Evolutionary conservation across 2,888 invertebrate genomes (phyloP), one percentile per base, ranked within the genome.

Genomic region (Cephus runcator): DNA sequence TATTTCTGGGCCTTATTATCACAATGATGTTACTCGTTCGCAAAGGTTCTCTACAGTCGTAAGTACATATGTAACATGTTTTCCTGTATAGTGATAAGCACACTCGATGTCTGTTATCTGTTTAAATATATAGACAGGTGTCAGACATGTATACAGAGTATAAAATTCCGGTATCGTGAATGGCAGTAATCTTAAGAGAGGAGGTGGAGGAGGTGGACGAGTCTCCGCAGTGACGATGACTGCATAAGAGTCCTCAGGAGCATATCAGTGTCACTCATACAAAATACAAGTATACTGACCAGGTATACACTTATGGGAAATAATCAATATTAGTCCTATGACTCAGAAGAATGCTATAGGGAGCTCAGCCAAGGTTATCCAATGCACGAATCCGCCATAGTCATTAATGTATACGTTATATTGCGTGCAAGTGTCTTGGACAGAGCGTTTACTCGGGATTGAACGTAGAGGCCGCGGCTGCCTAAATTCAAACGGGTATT

Each of bases 11-110:
- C 11, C 87, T 90, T 73, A 56, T 89, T 74, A 87, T 87, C 35
- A 89, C 89, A 11, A 83, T 90, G 83, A 87, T 89, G 87, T 81
- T 91, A 4, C 84, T 90, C 31, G 84, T 91, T 34, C 86, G 89
- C 79, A 90, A 85, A 78, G 88, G 89, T 82, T 89, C 90, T 9
- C 81, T 88, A 15, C 85, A 88, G 80, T 84, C 84, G 91, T 91
- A 81, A 88, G 90, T 88, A 82, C 4, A 35, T 23, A 23, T 56
- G 56, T 56, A 56, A 56, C 56, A 56, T 56, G 23, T 56, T 56
- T 56, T 56, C 56, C 56, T 23, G 56, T 23, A 56, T 1, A 56
- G 56, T 56, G 56, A 56, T 56, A 56, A 56, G 56, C 56, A 56
- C 23, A 56, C 56, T 56, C 23, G 56, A 56, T 2, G 56, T 56